Evolutionary conservation across 2,797 vertebrate genomes (phyloP).

Genomic region (Melanotaenia pygmaea): DNA sequence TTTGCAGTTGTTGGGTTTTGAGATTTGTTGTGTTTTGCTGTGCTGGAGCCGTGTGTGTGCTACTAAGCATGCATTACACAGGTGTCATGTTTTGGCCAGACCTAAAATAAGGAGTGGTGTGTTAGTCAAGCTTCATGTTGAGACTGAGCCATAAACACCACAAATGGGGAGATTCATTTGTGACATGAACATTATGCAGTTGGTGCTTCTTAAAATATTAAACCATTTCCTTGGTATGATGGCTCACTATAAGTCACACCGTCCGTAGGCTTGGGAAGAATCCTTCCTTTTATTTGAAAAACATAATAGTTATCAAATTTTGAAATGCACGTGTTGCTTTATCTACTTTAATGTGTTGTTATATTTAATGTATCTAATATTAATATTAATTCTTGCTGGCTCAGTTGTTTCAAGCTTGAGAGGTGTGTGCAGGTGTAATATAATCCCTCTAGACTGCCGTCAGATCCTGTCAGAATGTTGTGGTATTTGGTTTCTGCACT

Average conservation of each 20-base stretch:
- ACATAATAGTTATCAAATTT: not conserved
- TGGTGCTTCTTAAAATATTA: not conserved
- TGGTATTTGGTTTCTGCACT: conserved; percentile 36
- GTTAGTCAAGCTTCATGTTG: conserved; percentile 43
- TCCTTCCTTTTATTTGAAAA: not conserved
- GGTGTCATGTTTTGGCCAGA: conserved; percentile 48
- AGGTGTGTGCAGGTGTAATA: conserved; percentile 51
- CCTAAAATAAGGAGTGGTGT: conserved; percentile 39
- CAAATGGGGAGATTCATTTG: conserved; percentile 19
- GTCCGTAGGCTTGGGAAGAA: not conserved
- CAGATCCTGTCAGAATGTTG: conserved; percentile 63
- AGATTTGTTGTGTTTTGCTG: conserved; percentile 38
- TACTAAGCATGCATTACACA: conserved; percentile 38
- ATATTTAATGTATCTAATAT: not conserved
- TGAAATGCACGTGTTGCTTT: not conserved
- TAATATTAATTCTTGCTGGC: conserved; percentile 23
- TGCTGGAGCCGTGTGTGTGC: conserved; percentile 10
- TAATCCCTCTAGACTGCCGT: conserved; percentile 41
- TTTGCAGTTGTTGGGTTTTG: conserved; percentile 46
- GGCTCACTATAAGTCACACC: not conserved
- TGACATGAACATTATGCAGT: conserved; percentile 9
- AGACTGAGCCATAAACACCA: conserved; percentile 28
- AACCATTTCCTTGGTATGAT: not conserved
- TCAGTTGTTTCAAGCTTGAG: conserved; percentile 29
- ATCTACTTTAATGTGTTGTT: not conserved